These are phyloP conservation scores for Eupithecia tripunctaria DNA, from an alignment of 2,888 invertebrate species.

Conservation along the genomic window DNA sequence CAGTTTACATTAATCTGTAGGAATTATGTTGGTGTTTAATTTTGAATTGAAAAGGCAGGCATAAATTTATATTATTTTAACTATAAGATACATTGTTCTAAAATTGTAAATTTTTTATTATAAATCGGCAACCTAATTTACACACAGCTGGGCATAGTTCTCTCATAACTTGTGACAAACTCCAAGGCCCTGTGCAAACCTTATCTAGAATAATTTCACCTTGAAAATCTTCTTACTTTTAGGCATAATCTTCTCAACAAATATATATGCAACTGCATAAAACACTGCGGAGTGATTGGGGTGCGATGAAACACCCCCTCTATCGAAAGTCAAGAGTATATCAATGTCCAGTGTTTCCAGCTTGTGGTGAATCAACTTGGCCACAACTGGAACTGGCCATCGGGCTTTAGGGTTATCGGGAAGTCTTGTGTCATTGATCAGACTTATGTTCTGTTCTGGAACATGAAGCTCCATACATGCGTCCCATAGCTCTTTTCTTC, in stretches of 20 bases:
- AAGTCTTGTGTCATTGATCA: slow-evolving; percentile 88
- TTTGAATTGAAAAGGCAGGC: background rate
- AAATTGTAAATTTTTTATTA: too few relatives aligned
- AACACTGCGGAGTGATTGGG: slow-evolving; percentile 95
- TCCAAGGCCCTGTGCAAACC: too few relatives aligned
- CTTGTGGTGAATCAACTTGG: slow-evolving; percentile 80
- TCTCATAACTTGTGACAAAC: too few relatives aligned
- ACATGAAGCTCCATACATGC: slow-evolving; percentile 93
- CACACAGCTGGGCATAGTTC: too few relatives aligned
- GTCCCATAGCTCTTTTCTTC: slow-evolving; percentile 92
- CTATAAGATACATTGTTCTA: too few relatives aligned
- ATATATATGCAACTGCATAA: slow-evolving; percentile 91
- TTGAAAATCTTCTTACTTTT: slow-evolving; percentile 82
- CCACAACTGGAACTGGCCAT: slow-evolving; percentile 87
- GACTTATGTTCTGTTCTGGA: slow-evolving; percentile 89
- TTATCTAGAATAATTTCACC: background rate
- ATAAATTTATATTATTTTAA: too few relatives aligned
- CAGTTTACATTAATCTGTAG: too few relatives aligned
- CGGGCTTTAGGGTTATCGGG: slow-evolving; percentile 90
- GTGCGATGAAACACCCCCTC: slow-evolving; percentile 96
- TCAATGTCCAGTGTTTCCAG: slow-evolving; percentile 91
- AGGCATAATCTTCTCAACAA: slow-evolving; percentile 90
- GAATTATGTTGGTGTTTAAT: background rate
- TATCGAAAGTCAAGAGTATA: slow-evolving; percentile 96
- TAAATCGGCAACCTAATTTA: too few relatives aligned